A percentile compares a stretch with the other conserved stretches of the same genome.
Evolutionary conservation across 1,140 invertebrate species (phyloP).

Genomic region (Panonychus citri): DNA sequence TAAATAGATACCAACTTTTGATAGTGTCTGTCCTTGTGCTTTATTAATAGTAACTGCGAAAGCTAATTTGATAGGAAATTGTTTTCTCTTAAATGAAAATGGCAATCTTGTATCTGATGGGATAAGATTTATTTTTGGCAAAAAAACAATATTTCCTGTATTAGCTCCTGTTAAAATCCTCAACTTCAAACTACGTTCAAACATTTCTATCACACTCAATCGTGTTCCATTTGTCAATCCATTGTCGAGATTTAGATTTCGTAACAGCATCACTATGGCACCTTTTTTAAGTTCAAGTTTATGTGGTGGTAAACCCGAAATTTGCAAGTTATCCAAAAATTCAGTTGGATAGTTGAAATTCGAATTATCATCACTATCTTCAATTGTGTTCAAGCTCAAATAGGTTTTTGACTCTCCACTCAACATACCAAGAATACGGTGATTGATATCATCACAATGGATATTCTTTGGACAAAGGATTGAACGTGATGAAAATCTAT

Average conservation of each 20-base stretch:
- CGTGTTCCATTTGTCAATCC: slow-evolving; percentile 3
- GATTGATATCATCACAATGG: background rate
- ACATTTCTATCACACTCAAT: slow-evolving; percentile 17
- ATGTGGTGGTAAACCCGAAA: slow-evolving; percentile 21
- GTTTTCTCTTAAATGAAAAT: background rate
- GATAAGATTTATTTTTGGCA: background rate
- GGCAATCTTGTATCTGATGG: background rate
- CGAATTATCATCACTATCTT: background rate
- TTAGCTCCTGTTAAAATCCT: background rate
- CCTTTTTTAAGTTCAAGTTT: slow-evolving; percentile 21
- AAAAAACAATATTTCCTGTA: background rate
- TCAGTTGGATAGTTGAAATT: background rate
- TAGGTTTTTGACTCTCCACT: background rate
- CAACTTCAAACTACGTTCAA: slow-evolving; percentile 24
- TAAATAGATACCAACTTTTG: slow-evolving; percentile 19
- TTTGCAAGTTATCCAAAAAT: slow-evolving; percentile 17
- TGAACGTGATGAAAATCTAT: background rate
- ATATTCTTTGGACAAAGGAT: background rate
- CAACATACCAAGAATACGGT: background rate
- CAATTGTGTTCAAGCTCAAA: background rate
- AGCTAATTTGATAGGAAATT: background rate
- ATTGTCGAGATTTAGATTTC: slow-evolving; percentile 20
- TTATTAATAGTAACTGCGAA: background rate
- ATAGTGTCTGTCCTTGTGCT: slow-evolving; percentile 20
- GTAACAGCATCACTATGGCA: slow-evolving; percentile 20